Evolutionary conservation across 2,888 invertebrate species (phyloP), one percentile per base, ranked within the genome.

Genomic region (Pardosa pseudoannulata): DNA sequence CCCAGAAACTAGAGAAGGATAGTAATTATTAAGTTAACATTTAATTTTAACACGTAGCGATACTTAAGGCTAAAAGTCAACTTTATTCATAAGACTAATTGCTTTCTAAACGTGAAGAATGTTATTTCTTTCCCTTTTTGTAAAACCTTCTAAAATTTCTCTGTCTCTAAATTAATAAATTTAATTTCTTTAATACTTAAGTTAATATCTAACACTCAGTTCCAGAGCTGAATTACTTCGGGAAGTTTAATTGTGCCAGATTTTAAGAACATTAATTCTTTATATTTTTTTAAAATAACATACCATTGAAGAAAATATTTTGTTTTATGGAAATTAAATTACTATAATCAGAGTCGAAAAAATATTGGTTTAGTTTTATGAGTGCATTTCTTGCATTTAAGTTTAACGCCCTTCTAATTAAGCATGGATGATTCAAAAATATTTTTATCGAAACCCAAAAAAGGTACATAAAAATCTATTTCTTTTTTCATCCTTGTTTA

Each of bases 251-350:
- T n/a, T n/a, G n/a, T n/a, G n/a, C n/a, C n/a, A n/a, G n/a, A n/a
- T n/a, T n/a, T n/a, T n/a, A n/a, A n/a, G n/a, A n/a, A n/a, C n/a
- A n/a, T n/a, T n/a, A n/a, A n/a, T n/a, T n/a, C n/a, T n/a, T n/a
- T n/a, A n/a, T n/a, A n/a, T n/a, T n/a, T n/a, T n/a, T n/a, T n/a
- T n/a, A n/a, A n/a, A n/a, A 64, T 31, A 27, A 56, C 62, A 50
- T 73, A 70, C 50, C 13, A 46, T 19, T 13, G 50, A n/a, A 62
- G 65, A 39, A 76, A 80, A 80, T 80, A 87, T 87, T 87, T 87
- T 87, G 72, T 87, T 87, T 87, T 80, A 87, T 80, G 80, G 80
- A 87, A 87, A 80, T 65, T 72, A 31, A 64, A 68, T 32, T 36
- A 65, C 29, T 29, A 62, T 23, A 68, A 73, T 67, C 39, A 75